A percentile compares a stretch with the other conserved stretches of the same genome.
Conservation (phyloP, 2,797 vertebrate species). For the Semotilus atromaculatus region DNA sequence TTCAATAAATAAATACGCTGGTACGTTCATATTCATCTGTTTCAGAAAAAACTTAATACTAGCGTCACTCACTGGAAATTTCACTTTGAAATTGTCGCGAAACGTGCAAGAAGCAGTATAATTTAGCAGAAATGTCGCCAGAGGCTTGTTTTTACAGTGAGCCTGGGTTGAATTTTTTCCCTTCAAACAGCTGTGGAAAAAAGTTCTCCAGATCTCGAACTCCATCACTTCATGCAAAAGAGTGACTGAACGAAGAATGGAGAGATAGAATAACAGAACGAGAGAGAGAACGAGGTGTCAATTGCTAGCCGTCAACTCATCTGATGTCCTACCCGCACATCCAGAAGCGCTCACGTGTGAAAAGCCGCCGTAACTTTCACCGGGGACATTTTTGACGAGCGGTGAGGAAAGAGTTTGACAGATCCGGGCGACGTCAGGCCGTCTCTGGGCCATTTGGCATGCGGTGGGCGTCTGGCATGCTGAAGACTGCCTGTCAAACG, state of each 20-base stretch:
- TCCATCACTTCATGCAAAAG: slow-evolving; percentile 44
- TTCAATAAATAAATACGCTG: too few species aligned
- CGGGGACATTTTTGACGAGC: slow-evolving; percentile 82
- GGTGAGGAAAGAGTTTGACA: slow-evolving; percentile 94
- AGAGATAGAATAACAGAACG: slow-evolving; percentile 31
- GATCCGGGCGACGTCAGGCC: slow-evolving; percentile 95
- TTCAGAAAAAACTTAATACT: neutral
- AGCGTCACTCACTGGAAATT: neutral
- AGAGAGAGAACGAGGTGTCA: slow-evolving; percentile 71
- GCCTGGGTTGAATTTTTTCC: neutral
- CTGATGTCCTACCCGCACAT: slow-evolving; percentile 73
- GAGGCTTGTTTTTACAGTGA: neutral
- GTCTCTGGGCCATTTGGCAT: slow-evolving; percentile 98
- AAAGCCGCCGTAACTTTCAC: slow-evolving; percentile 82
- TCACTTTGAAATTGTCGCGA: neutral
- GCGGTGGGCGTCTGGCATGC: slow-evolving; percentile 95
- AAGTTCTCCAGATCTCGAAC: slow-evolving; percentile 15
- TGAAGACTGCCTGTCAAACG: slow-evolving; percentile 99
- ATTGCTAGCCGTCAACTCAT: slow-evolving; percentile 70
- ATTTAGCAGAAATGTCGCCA: neutral
- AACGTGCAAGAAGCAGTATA: neutral
- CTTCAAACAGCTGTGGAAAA: slow-evolving; percentile 59
- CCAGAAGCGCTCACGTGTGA: slow-evolving; percentile 88
- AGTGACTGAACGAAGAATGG: slow-evolving; percentile 29
- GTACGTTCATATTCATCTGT: neutral